Base-by-base conservation (phyloP, 2,113 vertebrate species). In the Choloepus hoffmanni region DNA sequence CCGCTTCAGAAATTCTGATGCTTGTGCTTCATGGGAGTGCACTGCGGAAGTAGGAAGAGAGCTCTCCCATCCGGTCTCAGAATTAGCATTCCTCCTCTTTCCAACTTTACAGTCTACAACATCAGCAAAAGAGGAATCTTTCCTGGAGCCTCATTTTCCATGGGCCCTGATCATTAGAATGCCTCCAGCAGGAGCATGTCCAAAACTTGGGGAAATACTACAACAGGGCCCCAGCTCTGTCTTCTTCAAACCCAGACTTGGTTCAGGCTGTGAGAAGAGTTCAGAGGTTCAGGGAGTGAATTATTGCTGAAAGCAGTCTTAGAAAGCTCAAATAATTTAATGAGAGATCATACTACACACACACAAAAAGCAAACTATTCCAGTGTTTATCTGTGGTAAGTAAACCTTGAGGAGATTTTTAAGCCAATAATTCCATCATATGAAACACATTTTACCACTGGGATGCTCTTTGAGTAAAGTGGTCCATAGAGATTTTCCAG, bases 121-220 rank as follows among this genome's bases (percentile, higher is more conserved):
- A 78, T 89, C 89, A 94, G 73, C 36, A 60, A 73, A 89, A 50
- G 24, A 67, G 0, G 2, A 62, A 14, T 89, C 78, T 89, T 95
- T 96, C 63, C 95, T 76, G 73, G n/a, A 86, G 58, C 77, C 83
- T 95, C 28, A n/a, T 92, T 89, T 91, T 96, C 93, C 58, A 76
- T 28, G 78, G 45, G 82, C 21, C 60, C 79, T 86, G 55, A 79
- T n/a, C 73, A 81, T 89, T 18, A 91, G 94, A 74, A 83, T 70
- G 86, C 91, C 92, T 76, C 58, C 73, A 90, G 48, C 82, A 50
- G 14, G 9, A 28, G 6, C 23, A 79, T 3, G 5, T 82, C 78
- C 50, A 89, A 48, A 85, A 30, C 82, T 91, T 3, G 7, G 83
- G 79, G 72, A 68, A 89, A 81, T 10, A 30, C 58, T 43, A 53